Base-by-base conservation (phyloP, 2,797 vertebrate species). In the Xiphophorus birchmanni region DNA sequence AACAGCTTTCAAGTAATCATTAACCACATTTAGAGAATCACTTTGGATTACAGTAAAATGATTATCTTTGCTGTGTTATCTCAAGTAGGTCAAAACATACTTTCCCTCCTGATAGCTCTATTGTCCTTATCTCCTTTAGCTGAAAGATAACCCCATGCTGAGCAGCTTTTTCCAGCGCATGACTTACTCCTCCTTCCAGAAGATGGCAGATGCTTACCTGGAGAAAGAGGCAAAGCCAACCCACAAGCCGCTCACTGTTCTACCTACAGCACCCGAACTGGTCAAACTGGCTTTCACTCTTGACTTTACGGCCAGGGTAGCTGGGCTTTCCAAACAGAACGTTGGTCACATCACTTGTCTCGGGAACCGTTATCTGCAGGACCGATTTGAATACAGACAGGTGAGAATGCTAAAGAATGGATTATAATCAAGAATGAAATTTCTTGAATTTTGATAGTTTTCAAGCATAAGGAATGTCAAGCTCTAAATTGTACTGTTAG, bases 101-200 rank as follows among this genome's bases (percentile, higher is more conserved):
- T 48, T 56, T n/a, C 11, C 4, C 65, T 65, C 47, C 17, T 21
- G 74, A 82, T 35, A 12, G 12, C 52, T 3, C 40, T 77, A 45
- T 10, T 81, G 5, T 74, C 75, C 23, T 13, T 74, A 26, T 86
- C 73, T 45, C 79, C 48, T 86, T 29, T 92, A 99, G 98, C 90
- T 98, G 76, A 95, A 91, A 85, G 94, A 96, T 42, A 96, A 97
- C 1, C 87, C 92, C 2, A 89, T 84, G 15, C 88, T 98, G n/a
- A 93, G 15, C 80, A 84, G 12, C 11, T 97, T 96, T 91, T 96
- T 98, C 89, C 92, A 94, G 1, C 71, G 90, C 74, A 94, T 99
- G 87, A 93, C 96, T 0, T 98, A 98, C 17, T 90, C 94, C n/a
- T 95, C 96, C 85, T 98, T 99, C 94, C 95, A 95, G 92, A 93